Conservation (phyloP, 2,888 invertebrate genomes). For the Sycophila texana region DNA sequence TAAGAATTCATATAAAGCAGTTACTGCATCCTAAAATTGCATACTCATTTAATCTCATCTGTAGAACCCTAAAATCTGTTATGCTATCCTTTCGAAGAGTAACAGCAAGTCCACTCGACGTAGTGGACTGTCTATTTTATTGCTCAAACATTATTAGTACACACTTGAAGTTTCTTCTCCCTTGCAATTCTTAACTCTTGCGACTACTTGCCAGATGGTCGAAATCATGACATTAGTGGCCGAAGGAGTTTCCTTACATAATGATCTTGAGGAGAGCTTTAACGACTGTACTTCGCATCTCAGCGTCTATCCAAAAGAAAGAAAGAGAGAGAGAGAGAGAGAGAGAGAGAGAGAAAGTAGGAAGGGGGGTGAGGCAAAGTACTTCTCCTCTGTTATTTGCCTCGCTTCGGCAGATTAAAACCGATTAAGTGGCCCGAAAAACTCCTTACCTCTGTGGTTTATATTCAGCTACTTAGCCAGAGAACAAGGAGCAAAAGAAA, state of each 20-base stretch:
- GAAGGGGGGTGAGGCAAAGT: conserved; percentile 12
- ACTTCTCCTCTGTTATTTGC: conserved; percentile 28
- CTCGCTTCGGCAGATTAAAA: conserved; percentile 47
- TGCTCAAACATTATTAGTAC: conserved; percentile 33
- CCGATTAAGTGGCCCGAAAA: conserved; percentile 47
- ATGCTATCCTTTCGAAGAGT: conserved; percentile 13
- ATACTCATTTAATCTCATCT: no score
- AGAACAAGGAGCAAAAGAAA: conserved; percentile 17
- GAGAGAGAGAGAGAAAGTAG: neutral
- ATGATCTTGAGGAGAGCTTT: conserved; percentile 48
- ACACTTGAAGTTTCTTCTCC: conserved; percentile 22
- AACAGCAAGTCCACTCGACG: conserved; percentile 1
- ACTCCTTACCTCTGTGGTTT: conserved; percentile 15
- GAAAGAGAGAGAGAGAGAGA: neutral
- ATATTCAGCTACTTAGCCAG: conserved; percentile 20
- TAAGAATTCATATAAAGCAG: no score
- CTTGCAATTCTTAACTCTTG: conserved; percentile 16
- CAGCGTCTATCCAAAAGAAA: neutral
- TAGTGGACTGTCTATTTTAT: conserved; percentile 39
- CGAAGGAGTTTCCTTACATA: conserved; percentile 46
- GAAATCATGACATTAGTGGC: conserved; percentile 52
- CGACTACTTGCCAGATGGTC: conserved; percentile 40
- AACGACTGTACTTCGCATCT: conserved; percentile 48
- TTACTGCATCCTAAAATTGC: no score
- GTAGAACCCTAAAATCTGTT: neutral